Evolutionary conservation across 2,888 invertebrate genomes (phyloP), one percentile per base, ranked within the genome.

Genomic region (Strigamia maritima): DNA sequence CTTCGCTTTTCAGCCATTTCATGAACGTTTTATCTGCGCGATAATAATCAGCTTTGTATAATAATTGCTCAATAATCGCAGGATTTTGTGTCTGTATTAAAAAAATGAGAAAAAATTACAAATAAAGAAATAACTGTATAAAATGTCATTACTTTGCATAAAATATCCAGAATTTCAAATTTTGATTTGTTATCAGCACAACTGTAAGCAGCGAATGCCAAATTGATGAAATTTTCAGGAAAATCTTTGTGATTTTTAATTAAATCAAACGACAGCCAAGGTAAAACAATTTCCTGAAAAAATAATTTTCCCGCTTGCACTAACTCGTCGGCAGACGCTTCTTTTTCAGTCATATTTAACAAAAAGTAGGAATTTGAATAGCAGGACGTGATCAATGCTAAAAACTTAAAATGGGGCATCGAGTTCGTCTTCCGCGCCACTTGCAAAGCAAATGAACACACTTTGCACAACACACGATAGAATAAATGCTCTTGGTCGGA

Each of bases 1-100:
- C 80, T 8, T 79, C 80, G 74, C 84, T 81, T 60, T 81, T 80
- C 75, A 84, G 76, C 84, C 84, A 84, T 14, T 19, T 19, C 28
- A 22, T 8, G 16, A 74, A 28, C 26, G 14, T 4, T 16, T 19
- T 16, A 19, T 74, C 74, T 3, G 16, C 74, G 8, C 26, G 4
- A 14, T 26, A 19, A 19, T 6, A 4, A 7, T 4, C 22, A 8
- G 28, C 74, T 14, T 14, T 74, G n/a, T 22, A 22, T 19, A 74
- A 19, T 19, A 74, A 16, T 16, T 14, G 16, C 22, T 74, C 28
- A 22, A 19, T 74, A 74, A 74, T 24, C 16, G 28, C 19, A 26
- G 74, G 26, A 74, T 74, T 74, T 74, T 74, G 6, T 4, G 26
- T 19, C 74, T 74, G 22, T 8, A 74, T 3, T 54, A 60, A 16